Evolutionary conservation across 2,797 vertebrate species (phyloP).

Genomic region (Sorex maritimensis): DNA sequence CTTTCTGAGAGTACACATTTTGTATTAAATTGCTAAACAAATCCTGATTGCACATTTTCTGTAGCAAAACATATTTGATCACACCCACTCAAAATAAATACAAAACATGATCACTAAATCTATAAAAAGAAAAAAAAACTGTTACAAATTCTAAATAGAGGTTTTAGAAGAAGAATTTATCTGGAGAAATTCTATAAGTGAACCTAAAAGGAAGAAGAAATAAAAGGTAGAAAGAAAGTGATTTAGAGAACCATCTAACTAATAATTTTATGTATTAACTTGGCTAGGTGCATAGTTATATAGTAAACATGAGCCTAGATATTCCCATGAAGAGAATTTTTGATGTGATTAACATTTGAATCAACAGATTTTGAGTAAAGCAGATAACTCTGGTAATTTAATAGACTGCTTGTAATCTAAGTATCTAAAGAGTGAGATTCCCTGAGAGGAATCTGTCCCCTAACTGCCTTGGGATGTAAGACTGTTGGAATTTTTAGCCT

Average conservation of each 20-base stretch:
- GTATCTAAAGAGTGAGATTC: constrained; percentile 14
- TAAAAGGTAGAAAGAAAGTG: constrained; percentile 29
- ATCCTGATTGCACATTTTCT: constrained; percentile 14
- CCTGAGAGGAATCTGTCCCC: neutral
- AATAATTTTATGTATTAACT: constrained; percentile 24
- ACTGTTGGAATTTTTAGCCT: neutral
- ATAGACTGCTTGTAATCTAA: neutral
- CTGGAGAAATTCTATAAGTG: constrained; percentile 28
- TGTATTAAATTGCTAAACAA: neutral
- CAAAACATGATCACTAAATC: constrained; percentile 1
- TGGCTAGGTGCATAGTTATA: neutral
- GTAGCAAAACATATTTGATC: neutral
- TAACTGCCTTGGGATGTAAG: neutral
- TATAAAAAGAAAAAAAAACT: constrained; percentile 48
- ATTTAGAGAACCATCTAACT: neutral
- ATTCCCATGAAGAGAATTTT: constrained; percentile 11
- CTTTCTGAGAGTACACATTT: too few relatives aligned
- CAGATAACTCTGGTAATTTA: neutral
- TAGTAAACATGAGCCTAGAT: constrained; percentile 31
- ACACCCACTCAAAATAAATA: neutral
- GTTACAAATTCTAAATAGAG: neutral
- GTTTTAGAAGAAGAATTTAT: neutral
- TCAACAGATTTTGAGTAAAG: neutral
- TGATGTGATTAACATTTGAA: constrained; percentile 17
- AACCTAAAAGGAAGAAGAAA: constrained; percentile 54